Evolutionary conservation across 2,113 vertebrate genomes (phyloP).

Genomic region (Myiopsitta monachus): DNA sequence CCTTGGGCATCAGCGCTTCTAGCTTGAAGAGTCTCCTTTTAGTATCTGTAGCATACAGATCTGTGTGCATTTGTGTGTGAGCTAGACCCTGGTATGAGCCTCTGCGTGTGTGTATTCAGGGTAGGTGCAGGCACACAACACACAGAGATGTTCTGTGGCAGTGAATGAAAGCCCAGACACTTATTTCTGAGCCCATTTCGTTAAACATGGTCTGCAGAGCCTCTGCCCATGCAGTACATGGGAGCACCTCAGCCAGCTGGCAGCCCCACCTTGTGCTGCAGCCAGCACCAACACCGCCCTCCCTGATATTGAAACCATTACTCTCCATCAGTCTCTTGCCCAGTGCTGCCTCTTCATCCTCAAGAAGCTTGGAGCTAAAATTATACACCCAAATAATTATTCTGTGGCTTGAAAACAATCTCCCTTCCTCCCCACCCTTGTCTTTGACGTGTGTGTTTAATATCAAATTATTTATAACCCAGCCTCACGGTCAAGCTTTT

Average conservation of each 20-base stretch:
- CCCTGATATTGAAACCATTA: slow-evolving; percentile 52
- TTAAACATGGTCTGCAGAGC: neutral
- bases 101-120: neutral
- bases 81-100: neutral
- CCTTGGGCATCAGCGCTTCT: neutral
- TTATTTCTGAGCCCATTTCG: neutral
- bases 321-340: slow-evolving; percentile 2
- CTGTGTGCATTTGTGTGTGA: neutral
- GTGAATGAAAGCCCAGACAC: neutral
- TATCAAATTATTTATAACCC: slow-evolving; percentile 69
- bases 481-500: slow-evolving; percentile 50
- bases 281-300: slow-evolving; percentile 9
- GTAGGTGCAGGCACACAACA: neutral
- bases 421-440: neutral
- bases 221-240: neutral
- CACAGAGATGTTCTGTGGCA: neutral
- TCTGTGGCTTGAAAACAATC: slow-evolving; percentile 55
- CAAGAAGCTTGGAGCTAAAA: slow-evolving; percentile 53
- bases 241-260: slow-evolving; percentile 30
- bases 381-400: slow-evolving; percentile 58
- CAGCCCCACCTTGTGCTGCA: slow-evolving; percentile 36
- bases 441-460: slow-evolving; percentile 56
- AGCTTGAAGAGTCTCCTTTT: neutral
- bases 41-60: neutral
- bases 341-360: slow-evolving; percentile 5